Base-by-base conservation (phyloP, 92 coral and sea anemone genomes). In the Actinostola sp. region DNA sequence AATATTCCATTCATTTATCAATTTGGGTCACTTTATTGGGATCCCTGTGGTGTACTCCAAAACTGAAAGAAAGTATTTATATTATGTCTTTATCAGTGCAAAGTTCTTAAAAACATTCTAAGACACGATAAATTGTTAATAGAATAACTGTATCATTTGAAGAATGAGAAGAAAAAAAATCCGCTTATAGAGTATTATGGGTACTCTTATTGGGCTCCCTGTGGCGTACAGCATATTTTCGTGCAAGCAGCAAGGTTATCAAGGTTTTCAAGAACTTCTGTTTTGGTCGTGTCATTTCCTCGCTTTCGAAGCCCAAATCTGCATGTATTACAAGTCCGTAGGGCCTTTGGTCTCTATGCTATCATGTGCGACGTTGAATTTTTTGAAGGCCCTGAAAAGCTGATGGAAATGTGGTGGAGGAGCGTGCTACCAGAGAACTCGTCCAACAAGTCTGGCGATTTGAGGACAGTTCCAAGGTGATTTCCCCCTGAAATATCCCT, bases 311-410 rank as follows among this genome's bases (percentile, higher is more conserved):
- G 26, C 43, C 38, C 28, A 42, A 69, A 41, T 69, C 63, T 75
- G 81, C 70, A 84, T 84, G 84, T 77, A 50, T 86, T 69, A 29
- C 76, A 68, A 79, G 36, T 65, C 72, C 31, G n/a, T 11, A 44
- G 36, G 44, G 51, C 46, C 25, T 36, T 23, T 70, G 65, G 63
- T 76, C 62, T 59, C 65, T 45, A 54, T 71, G 61, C 64, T 58
- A 79, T 42, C 35, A 90, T 90, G 89, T 85, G 84, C 61, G 86
- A 66, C 34, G 79, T 81, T 72, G 88, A 85, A 38, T 93, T 91
- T 88, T 93, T 93, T 68, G 98, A 93, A 75, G 98, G 98, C 71
- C 91, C 98, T 70, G 98, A 93, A 70, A 93, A 93, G 74, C 94
- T 93, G 67, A 62, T 93, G 97, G 98, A 93, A 82, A 81, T 93